Evolutionary conservation across 2,888 invertebrate genomes (phyloP).

Genomic region (Tanytarsus gracilentus): DNA sequence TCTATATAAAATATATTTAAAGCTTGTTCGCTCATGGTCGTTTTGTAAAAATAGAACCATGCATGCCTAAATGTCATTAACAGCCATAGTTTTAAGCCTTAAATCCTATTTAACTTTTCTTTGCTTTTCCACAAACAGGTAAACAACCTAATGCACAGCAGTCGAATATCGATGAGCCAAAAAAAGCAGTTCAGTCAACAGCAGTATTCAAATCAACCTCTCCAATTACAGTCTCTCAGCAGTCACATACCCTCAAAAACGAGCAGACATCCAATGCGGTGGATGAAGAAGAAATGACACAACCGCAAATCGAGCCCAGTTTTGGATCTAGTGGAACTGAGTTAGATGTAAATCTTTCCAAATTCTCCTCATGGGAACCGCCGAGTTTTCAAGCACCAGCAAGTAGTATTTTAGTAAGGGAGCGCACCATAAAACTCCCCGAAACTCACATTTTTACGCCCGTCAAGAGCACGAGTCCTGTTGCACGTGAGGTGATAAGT

Average conservation of each 20-base stretch:
- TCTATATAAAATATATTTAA: no score
- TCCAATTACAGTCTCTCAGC: no score
- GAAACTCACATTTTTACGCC: constrained; percentile 39
- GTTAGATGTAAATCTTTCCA: no score
- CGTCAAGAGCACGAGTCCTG: constrained; percentile 15
- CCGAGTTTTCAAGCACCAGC: neutral
- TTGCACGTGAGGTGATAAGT: constrained; percentile 14
- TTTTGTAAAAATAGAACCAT: neutral
- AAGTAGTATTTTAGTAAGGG: neutral
- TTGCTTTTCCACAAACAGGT: neutral
- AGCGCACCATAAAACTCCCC: constrained; percentile 25
- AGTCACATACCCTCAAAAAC: constrained; percentile 16
- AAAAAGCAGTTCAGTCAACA: neutral
- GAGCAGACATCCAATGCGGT: constrained; percentile 5
- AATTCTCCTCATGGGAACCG: no score
- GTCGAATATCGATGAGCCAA: neutral
- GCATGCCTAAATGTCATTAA: neutral
- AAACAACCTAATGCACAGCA: constrained; percentile 11
- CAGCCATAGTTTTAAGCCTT: no score
- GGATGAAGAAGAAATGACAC: constrained; percentile 15
- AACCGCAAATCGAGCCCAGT: constrained; percentile 5
- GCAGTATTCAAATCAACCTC: no score
- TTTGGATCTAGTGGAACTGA: no score
- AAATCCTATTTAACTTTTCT: no score
- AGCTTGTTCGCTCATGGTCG: neutral